Conservation (phyloP, 2,888 invertebrate species). For the Noctua pronuba region DNA sequence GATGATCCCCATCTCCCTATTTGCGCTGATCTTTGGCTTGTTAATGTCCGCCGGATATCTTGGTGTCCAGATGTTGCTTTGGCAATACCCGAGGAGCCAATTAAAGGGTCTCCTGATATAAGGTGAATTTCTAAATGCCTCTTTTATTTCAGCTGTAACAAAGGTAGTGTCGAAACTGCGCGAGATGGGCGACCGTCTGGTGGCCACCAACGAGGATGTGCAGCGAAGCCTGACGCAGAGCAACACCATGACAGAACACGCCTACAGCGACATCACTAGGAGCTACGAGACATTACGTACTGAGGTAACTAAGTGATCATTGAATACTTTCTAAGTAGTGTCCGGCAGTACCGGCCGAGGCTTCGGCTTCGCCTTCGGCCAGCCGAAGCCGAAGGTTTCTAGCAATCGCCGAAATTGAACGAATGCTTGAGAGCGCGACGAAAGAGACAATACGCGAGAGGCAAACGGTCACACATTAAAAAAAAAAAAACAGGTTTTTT, state of each 20-base stretch:
- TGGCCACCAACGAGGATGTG: conserved; percentile 90
- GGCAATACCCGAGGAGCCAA: not conserved
- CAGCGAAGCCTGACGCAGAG: conserved; percentile 91
- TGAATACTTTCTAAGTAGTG: not conserved
- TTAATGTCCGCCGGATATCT: not conserved
- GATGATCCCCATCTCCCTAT: not conserved
- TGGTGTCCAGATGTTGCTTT: not conserved
- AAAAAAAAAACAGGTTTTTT: too few relatives aligned
- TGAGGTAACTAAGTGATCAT: conserved; percentile 79
- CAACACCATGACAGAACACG: conserved; percentile 89
- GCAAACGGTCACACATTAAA: not conserved
- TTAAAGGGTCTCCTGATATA: not conserved
- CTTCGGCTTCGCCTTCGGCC: not conserved
- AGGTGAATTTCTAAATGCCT: not conserved
- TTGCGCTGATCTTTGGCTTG: not conserved
- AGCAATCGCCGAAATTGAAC: not conserved
- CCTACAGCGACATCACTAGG: conserved; percentile 89
- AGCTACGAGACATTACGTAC: conserved; percentile 89
- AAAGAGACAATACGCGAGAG: not conserved
- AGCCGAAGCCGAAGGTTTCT: not conserved
- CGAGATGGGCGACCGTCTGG: conserved; percentile 88
- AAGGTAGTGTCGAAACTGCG: conserved; percentile 88
- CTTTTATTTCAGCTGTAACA: conserved; percentile 77
- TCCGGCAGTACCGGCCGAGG: not conserved
- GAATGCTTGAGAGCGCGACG: not conserved